These are phyloP conservation scores for Epizoanthus stellaris DNA, from an alignment of 92 coral and sea anemone genomes.

Conservation along the genomic window DNA sequence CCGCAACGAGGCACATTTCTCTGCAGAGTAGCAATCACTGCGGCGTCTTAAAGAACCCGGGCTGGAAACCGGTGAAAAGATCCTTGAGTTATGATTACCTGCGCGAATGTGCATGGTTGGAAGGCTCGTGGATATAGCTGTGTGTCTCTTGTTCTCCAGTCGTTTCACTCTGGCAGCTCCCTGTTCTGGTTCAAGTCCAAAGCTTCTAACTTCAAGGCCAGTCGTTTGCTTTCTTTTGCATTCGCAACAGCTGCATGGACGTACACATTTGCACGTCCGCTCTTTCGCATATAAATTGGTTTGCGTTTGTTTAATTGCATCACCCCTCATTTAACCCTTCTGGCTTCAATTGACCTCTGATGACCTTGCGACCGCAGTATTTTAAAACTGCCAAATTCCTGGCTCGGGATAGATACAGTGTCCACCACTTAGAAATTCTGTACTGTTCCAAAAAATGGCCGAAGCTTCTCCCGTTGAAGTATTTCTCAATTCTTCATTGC, in stretches of 20 bases:
- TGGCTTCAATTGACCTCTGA: neutral
- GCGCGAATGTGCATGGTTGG: constrained; percentile 3
- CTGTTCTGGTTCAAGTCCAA: constrained; percentile 7
- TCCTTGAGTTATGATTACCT: neutral
- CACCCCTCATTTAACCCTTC: neutral
- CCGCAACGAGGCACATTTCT: neutral
- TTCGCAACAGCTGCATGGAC: constrained; percentile 17
- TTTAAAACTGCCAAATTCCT: neutral
- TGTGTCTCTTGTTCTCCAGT: neutral
- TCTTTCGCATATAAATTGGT: neutral
- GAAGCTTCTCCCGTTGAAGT: neutral
- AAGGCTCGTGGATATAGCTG: neutral
- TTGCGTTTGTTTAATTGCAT: neutral
- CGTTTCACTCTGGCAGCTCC: constrained; percentile 19
- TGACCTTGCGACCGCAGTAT: neutral
- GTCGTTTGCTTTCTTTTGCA: constrained; percentile 9
- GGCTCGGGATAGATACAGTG: neutral
- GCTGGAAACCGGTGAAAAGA: neutral
- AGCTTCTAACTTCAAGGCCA: constrained; percentile 29
- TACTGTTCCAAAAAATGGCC: neutral
- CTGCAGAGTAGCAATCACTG: neutral
- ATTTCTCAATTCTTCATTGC: neutral
- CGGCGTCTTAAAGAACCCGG: neutral
- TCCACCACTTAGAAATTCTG: too few species aligned
- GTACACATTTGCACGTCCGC: constrained; percentile 1